Conservation (phyloP, 2,888 invertebrate genomes). For the Cordilura impudica region DNA sequence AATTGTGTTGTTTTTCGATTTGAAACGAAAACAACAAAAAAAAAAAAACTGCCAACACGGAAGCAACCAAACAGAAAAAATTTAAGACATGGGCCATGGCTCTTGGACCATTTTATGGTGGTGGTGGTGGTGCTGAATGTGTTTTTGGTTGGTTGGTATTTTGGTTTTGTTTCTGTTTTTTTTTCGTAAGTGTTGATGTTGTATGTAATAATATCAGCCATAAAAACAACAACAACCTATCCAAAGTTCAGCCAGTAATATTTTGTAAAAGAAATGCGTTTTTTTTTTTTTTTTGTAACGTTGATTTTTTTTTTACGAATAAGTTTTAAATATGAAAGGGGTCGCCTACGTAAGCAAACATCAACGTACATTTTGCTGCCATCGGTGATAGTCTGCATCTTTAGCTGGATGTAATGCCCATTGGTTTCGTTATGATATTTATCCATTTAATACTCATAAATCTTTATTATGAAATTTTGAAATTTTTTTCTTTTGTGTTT, state of each 20-base stretch:
- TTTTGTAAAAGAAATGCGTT: conserved; percentile 9
- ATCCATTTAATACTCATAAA: conserved; percentile 60
- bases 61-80: conserved; percentile 25
- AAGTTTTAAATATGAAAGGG: too few species aligned
- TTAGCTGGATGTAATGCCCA: conserved; percentile 3
- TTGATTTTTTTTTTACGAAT: neutral
- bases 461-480: conserved; percentile 62
- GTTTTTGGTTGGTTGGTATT: neutral
- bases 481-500: conserved; percentile 26
- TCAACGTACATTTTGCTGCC: neutral
- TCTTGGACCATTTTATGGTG: conserved; percentile 4
- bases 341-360: conserved; percentile 38
- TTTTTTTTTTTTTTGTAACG: neutral
- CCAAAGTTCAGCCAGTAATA: conserved; percentile 8
- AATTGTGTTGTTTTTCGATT: neutral
- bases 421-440: conserved; percentile 38
- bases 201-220: conserved; percentile 25
- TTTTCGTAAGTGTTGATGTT: conserved; percentile 24
- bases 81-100: neutral
- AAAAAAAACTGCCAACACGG: conserved; percentile 37
- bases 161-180: conserved; percentile 1
- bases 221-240: neutral
- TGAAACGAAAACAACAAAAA: neutral
- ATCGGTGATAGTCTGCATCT: neutral
- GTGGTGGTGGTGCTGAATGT: neutral